Conservation (phyloP, 2,888 invertebrate species). For the Sisyra terminalis region DNA sequence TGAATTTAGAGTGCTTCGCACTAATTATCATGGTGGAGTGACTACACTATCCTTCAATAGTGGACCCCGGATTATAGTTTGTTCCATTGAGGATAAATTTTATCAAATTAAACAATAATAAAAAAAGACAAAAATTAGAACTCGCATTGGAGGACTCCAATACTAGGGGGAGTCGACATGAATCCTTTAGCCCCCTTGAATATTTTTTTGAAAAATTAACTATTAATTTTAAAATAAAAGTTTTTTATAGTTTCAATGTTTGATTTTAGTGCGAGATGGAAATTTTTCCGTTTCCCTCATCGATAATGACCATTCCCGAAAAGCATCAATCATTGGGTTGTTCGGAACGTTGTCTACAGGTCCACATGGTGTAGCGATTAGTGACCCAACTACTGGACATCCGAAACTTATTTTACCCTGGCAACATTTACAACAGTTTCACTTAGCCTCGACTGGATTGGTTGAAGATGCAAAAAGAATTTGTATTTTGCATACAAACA, state of each 20-base stretch:
- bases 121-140: no score
- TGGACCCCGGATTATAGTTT: no score
- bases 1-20: no score
- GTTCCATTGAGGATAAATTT: no score
- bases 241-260: conserved; percentile 8
- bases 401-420: conserved; percentile 36
- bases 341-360: conserved; percentile 39
- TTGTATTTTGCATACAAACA: conserved; percentile 43
- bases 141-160: no score
- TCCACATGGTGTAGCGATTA: conserved; percentile 35
- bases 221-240: background rate
- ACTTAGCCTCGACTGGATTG: conserved; percentile 30
- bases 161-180: no score
- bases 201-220: no score
- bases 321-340: conserved; percentile 38
- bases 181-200: no score
- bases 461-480: conserved; percentile 37
- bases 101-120: no score
- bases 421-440: conserved; percentile 40
- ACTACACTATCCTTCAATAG: no score
- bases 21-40: no score
- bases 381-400: conserved; percentile 32
- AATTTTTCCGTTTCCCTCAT: conserved; percentile 43
- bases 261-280: conserved; percentile 27
- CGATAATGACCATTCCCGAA: conserved; percentile 42